Base-by-base conservation (phyloP, 2,797 vertebrate species). In the Hydrocynus forskahlii region DNA sequence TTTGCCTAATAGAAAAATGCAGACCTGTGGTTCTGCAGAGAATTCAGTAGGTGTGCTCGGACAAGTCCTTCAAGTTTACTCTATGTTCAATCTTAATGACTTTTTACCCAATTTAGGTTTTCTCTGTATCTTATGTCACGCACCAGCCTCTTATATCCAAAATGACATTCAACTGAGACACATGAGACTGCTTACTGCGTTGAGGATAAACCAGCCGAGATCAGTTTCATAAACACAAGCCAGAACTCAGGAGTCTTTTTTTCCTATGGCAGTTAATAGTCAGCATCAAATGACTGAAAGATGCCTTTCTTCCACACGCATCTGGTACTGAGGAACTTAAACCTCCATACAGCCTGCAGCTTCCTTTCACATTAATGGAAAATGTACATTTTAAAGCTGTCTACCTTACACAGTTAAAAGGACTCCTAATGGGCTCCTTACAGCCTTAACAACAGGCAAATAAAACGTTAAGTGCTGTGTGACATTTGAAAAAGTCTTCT, bases 361-460 rank as follows among this genome's bases (percentile, higher is more conserved):
- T 81, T 87, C 73, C 55, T 83, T 77, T 80, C 78, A 76, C 45
- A 73, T 38, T 83, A 43, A 82, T 50, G 25, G 70, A 73, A 91
- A 91, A 90, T 94, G 88, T 86, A 79, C 87, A 90, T 92, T 91
- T 91, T 81, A 77, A 91, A 92, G 86, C 87, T 82, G 86, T 86
- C 81, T 83, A 82, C 80, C 84, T 90, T 89, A 91, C 90, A 87
- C 87, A 82, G 85, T 81, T 78, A 78, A 87, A 85, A 84, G 80
- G 75, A 75, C 75, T 78, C 75, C 76, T 87, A 85, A 88, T 85
- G 83, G 84, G 75, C 81, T 81, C 82, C 79, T 86, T 86, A 88
- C 74, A 80, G 73, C 76, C 79, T 87, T 87, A 85, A 84, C 63
- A 80, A 76, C 81, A 67, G 74, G 78, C 80, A 86, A 88, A 88